Conservation (phyloP, 2,888 invertebrate genomes). For the Scrobipalpa atriplicella region DNA sequence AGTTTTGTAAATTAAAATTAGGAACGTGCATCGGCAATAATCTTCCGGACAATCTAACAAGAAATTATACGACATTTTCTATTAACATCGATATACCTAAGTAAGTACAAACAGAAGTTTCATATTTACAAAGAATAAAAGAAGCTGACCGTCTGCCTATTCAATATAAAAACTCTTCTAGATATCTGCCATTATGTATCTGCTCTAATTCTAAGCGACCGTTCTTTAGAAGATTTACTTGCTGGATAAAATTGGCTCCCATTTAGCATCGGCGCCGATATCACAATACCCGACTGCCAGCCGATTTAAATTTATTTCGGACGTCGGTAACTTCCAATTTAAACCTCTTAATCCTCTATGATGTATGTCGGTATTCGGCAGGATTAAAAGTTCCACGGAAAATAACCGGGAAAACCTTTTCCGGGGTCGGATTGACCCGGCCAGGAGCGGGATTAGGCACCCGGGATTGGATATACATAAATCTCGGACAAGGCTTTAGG, state of each 20-base stretch:
- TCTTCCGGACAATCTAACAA: too few relatives aligned
- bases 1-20: too few relatives aligned
- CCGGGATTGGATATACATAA: constrained; percentile 83
- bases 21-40: too few relatives aligned
- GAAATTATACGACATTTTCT: too few relatives aligned
- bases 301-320: constrained; percentile 83
- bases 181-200: constrained; percentile 20
- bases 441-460: constrained; percentile 77
- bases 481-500: constrained; percentile 77
- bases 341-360: constrained; percentile 83
- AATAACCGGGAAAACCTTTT: constrained; percentile 83
- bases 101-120: too few relatives aligned
- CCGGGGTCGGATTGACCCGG: constrained; percentile 81
- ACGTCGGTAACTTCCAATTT: constrained; percentile 84
- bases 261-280: constrained; percentile 79
- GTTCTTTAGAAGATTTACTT: constrained; percentile 69
- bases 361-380: constrained; percentile 82
- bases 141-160: not conserved
- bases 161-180: not conserved
- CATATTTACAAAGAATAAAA: not conserved
- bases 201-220: constrained; percentile 48
- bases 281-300: constrained; percentile 81
- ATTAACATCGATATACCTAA: too few relatives aligned
- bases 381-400: constrained; percentile 83
- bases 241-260: constrained; percentile 74